A percentile compares a stretch with the other conserved stretches of the same genome.
These are phyloP conservation scores for Saccostrea echinata DNA, from an alignment of 1,140 invertebrate genomes.

Conservation along the genomic window DNA sequence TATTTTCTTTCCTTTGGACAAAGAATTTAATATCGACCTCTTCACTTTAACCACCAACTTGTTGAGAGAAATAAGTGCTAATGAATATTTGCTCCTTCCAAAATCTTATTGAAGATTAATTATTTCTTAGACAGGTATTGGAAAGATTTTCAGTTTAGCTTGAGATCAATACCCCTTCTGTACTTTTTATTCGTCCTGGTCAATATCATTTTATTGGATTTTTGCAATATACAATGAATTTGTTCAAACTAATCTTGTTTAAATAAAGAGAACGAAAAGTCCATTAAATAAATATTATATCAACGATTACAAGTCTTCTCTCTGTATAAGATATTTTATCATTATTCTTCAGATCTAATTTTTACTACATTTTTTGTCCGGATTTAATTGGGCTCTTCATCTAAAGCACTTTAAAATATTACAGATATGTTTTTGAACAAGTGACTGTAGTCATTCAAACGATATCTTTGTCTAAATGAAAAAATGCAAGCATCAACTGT, in stretches of 20 bases:
- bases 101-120: conserved; percentile 36
- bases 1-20: conserved; percentile 18
- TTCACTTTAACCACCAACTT: conserved; percentile 6
- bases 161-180: conserved; percentile 6
- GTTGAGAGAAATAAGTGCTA: conserved; percentile 38
- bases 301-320: neutral
- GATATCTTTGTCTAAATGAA: too few species aligned
- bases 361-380: too few species aligned
- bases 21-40: conserved; percentile 30
- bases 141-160: conserved; percentile 24
- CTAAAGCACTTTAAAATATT: too few species aligned
- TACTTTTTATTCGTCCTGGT: neutral
- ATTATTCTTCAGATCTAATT: too few species aligned
- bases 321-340: too few species aligned
- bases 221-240: conserved; percentile 16
- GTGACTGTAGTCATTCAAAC: too few species aligned
- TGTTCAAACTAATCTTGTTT: conserved; percentile 32
- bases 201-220: conserved; percentile 20
- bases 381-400: too few species aligned
- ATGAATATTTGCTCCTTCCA: conserved; percentile 25
- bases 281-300: conserved; percentile 34
- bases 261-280: conserved; percentile 11
- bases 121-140: neutral
- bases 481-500: too few species aligned
- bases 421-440: too few species aligned